Evolutionary conservation across 2,113 vertebrate genomes (phyloP).

Genomic region (Epinephelus cyanopodus): DNA sequence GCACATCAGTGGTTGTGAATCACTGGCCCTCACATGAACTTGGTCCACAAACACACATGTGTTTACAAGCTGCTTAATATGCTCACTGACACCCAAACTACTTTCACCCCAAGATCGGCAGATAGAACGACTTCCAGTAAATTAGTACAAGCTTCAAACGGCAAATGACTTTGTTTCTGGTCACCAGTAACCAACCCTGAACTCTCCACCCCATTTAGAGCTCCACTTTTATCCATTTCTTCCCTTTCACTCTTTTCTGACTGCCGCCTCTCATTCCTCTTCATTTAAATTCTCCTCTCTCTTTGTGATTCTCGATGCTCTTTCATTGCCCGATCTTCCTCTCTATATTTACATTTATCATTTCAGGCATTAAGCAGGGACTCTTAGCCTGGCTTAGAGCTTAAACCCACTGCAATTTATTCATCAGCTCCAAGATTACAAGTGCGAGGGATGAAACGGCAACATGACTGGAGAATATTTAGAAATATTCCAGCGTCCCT

Average conservation of each 20-base stretch:
- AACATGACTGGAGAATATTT: conserved; percentile 23
- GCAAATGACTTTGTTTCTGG: conserved; percentile 20
- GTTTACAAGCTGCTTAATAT: not conserved
- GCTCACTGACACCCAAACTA: not conserved
- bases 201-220: conserved; percentile 41
- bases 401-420: conserved; percentile 61
- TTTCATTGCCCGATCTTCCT: conserved; percentile 50
- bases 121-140: not conserved
- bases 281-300: conserved; percentile 66
- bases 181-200: conserved; percentile 42
- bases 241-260: not conserved
- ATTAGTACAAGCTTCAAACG: conserved; percentile 10
- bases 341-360: conserved; percentile 71
- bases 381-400: conserved; percentile 38
- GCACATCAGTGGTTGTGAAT: not conserved
- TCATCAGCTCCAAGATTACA: conserved; percentile 51
- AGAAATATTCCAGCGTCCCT: conserved; percentile 30
- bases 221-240: conserved; percentile 31
- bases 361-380: conserved; percentile 50
- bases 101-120: not conserved
- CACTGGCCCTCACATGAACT: not conserved
- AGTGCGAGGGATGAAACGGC: conserved; percentile 26
- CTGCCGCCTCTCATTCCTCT: conserved; percentile 22
- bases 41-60: not conserved
- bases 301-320: conserved; percentile 63